These are phyloP conservation scores for Eurystomus glaucurus DNA, from an alignment of 2,797 vertebrate species.

Conservation along the genomic window DNA sequence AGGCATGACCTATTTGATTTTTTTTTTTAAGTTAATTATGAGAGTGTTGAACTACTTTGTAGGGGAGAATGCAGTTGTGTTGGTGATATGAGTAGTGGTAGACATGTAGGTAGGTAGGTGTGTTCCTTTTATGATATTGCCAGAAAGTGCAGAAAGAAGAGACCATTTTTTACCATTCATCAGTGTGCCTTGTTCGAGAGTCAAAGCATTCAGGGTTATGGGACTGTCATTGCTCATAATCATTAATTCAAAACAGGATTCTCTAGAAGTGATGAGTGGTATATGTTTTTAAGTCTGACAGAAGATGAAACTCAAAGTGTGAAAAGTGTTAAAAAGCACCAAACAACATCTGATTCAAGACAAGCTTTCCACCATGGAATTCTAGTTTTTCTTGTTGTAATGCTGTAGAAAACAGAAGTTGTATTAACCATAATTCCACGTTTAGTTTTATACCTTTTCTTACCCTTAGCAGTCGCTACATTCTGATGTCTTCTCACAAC, in stretches of 20 bases:
- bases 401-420: constrained; percentile 22
- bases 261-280: background rate
- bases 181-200: background rate
- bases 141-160: background rate
- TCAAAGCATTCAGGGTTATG: background rate
- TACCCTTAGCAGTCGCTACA: background rate
- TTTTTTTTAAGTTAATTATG: background rate
- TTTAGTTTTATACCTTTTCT: background rate
- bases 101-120: too few relatives aligned
- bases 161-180: fast-evolving
- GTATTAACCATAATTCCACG: background rate
- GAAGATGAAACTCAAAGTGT: constrained; percentile 18
- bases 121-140: background rate
- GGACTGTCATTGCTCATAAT: background rate
- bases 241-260: constrained; percentile 15
- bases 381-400: constrained; percentile 25
- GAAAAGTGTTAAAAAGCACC: background rate
- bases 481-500: background rate
- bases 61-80: background rate
- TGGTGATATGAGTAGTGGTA: background rate
- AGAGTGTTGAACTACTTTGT: background rate
- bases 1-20: background rate
- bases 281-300: constrained; percentile 22
- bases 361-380: background rate
- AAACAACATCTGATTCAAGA: background rate